Percentiles rank a stretch among this genome's conserved stretches.
phyloP scores from a whole-genome alignment of 1,140 invertebrate genomes.

The Acromyrmex charruanus region DNA sequence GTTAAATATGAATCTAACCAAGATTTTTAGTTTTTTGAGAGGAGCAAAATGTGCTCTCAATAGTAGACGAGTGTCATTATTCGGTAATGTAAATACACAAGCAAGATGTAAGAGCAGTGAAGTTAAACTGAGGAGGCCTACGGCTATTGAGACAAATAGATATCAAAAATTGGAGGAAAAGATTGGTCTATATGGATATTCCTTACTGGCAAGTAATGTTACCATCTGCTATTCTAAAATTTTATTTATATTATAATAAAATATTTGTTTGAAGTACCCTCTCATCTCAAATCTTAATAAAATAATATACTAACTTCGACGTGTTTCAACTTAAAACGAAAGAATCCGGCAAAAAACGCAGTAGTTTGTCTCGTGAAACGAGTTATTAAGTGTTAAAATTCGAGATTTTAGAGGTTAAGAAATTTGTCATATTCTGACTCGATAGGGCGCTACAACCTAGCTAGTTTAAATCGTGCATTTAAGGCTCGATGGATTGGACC shows the following conservation, averaged over 20 bases:
- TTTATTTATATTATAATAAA: background rate
- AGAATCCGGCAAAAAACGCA: no score
- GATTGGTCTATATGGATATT: conserved; percentile 67
- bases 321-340: no score
- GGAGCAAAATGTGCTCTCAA: background rate
- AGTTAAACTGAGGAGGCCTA: background rate
- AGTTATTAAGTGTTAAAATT: no score
- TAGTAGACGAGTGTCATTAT: background rate
- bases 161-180: background rate
- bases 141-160: background rate
- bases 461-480: no score
- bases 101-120: background rate
- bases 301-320: no score
- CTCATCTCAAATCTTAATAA: no score
- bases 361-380: no score
- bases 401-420: no score
- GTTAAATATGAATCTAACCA: conserved; percentile 59
- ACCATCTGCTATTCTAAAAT: conserved; percentile 24
- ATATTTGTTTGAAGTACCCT: no score
- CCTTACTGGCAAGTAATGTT: conserved; percentile 76
- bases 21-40: background rate
- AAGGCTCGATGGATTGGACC: no score
- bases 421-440: no score
- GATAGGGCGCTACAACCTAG: no score
- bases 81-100: conserved; percentile 18